phyloP scores from a whole-genome alignment of 2,888 invertebrate genomes.

The Sarcophaga rosellei region DNA sequence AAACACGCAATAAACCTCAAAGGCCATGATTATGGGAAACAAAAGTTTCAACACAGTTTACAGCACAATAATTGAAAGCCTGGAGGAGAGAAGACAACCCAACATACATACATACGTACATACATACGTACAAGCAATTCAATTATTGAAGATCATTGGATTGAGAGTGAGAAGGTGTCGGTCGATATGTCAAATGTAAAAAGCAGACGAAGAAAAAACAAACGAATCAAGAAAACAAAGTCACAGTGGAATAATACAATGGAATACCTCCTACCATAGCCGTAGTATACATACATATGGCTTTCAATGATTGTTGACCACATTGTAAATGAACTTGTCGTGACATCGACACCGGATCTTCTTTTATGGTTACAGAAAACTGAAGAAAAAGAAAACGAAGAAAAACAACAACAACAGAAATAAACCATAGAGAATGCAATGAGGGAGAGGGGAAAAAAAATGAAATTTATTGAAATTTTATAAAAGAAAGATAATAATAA shows the following conservation, averaged over 20 bases:
- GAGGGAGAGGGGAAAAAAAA: not conserved
- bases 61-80: not conserved
- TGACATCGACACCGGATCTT: conserved; percentile 65
- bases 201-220: too few relatives aligned
- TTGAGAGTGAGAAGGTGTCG: conserved; percentile 27
- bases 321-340: conserved; percentile 61
- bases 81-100: not conserved
- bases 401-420: not conserved
- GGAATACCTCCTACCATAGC: too few relatives aligned
- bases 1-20: conserved; percentile 9
- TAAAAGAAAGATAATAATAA: too few relatives aligned
- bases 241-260: not conserved
- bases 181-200: not conserved
- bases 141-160: conserved; percentile 40
- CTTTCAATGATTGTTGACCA: conserved; percentile 37
- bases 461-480: not conserved
- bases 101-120: not conserved
- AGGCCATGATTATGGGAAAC: conserved; percentile 45
- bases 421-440: not conserved
- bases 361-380: conserved; percentile 23
- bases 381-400: conserved; percentile 10
- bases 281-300: not conserved
- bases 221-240: not conserved
- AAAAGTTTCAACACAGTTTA: conserved; percentile 19
- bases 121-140: not conserved